Base-by-base conservation (phyloP, 2,888 invertebrate species). In the Dolichopus griseipennis region DNA sequence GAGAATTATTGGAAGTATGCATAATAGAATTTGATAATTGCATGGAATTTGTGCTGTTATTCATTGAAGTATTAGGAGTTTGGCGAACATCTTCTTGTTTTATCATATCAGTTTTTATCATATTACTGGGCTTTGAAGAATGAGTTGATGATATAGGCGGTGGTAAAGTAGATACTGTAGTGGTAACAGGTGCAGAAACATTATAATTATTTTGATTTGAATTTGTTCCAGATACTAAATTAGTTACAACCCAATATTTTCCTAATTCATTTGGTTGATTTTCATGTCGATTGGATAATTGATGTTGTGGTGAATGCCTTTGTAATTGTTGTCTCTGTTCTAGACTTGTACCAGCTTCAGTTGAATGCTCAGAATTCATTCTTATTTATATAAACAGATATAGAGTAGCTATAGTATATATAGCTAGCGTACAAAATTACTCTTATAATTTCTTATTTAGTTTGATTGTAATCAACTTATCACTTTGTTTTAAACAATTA, bases 231-330 rank as follows among this genome's bases (percentile, higher is more conserved):
- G 91, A 78, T 91, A 88, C 73, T n/a, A 91, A 83, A 85, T 91
- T 91, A 71, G 91, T 90, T 79, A 92, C 86, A 78, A 91, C 90
- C 91, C 90, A 91, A 81, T 91, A 91, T 81, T 91, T 91, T 73
- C 90, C 90, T 76, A 90, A 73, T 52, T 52, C 52, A 52, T 52
- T 52, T 52, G 18, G 5, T 52, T 52, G 52, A 52, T 7, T 52
- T 52, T 52, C 52, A 52, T 52, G 52, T 15, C 52, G 52, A n/a
- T 52, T 52, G 9, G 52, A 18, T 52, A 52, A 52, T 52, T 52
- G 52, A 18, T 52, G 15, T 52, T 9, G 52, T 18, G 52, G 52
- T 52, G 52, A 52, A 52, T 52, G 52, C 15, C 52, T 18, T 52
- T 52, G 52, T 52, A 52, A 15, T 52, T 52, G 52, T 52, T 52